These are phyloP conservation scores for Symphodus melops DNA, from an alignment of 2,113 vertebrate genomes.

Conservation along the genomic window DNA sequence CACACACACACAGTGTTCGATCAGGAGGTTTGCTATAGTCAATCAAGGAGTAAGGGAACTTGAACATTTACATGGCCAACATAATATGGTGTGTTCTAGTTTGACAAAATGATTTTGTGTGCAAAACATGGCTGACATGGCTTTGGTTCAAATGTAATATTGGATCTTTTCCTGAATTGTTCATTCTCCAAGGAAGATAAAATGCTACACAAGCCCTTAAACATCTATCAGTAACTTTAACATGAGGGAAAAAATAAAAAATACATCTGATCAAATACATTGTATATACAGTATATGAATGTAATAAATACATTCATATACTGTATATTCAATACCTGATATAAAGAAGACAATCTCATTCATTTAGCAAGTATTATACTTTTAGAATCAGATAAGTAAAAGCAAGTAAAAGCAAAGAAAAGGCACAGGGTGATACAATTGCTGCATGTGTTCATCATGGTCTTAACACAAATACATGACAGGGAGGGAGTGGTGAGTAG, in stretches of 20 bases:
- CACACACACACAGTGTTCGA: neutral
- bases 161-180: neutral
- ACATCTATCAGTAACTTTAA: neutral
- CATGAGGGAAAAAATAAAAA: neutral
- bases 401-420: slow-evolving; percentile 23
- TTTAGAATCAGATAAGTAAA: slow-evolving; percentile 7
- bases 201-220: neutral
- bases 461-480: slow-evolving; percentile 57
- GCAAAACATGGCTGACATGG: no score
- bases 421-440: slow-evolving; percentile 27
- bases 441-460: slow-evolving; percentile 47
- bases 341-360: neutral
- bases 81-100: neutral
- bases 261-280: neutral
- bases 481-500: slow-evolving; percentile 60
- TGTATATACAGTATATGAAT: no score
- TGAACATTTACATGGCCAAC: neutral
- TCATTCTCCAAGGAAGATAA: neutral
- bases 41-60: slow-evolving; percentile 9
- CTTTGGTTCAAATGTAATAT: neutral
- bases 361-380: neutral
- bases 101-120: neutral
- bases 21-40: neutral
- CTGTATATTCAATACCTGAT: neutral
- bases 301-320: neutral